Evolutionary conservation across 2,797 vertebrate genomes (phyloP).

Genomic region (Molossus molossus): DNA sequence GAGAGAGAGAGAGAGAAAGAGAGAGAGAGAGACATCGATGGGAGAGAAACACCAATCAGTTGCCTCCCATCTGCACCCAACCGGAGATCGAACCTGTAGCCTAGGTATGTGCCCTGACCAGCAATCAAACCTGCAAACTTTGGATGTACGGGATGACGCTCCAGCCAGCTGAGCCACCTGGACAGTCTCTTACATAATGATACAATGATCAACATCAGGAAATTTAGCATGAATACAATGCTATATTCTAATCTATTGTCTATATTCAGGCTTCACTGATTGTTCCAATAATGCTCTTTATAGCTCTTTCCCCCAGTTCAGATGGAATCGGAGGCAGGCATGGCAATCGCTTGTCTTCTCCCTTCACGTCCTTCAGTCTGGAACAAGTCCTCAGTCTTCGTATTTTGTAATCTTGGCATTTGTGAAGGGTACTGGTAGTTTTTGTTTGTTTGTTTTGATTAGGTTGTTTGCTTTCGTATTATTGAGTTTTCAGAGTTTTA

Average conservation of each 20-base stretch:
- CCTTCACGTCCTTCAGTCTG: background rate
- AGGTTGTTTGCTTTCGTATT: background rate
- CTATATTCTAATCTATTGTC: background rate
- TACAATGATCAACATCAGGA: background rate
- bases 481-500: background rate
- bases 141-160: background rate
- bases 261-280: background rate
- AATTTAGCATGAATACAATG: background rate
- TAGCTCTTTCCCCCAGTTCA: background rate
- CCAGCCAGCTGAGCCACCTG: background rate
- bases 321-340: fast-evolving
- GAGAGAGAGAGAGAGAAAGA: too few species aligned
- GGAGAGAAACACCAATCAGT: background rate
- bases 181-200: background rate
- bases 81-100: background rate
- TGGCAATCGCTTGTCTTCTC: too few species aligned
- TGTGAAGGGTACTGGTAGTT: background rate
- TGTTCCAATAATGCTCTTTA: background rate
- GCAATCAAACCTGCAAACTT: background rate
- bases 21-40: background rate
- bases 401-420: background rate
- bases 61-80: background rate
- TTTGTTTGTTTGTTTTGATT: background rate
- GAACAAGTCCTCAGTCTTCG: background rate
- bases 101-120: background rate